Conservation (phyloP, 2,113 vertebrate genomes). For the Glaucomys volans region DNA sequence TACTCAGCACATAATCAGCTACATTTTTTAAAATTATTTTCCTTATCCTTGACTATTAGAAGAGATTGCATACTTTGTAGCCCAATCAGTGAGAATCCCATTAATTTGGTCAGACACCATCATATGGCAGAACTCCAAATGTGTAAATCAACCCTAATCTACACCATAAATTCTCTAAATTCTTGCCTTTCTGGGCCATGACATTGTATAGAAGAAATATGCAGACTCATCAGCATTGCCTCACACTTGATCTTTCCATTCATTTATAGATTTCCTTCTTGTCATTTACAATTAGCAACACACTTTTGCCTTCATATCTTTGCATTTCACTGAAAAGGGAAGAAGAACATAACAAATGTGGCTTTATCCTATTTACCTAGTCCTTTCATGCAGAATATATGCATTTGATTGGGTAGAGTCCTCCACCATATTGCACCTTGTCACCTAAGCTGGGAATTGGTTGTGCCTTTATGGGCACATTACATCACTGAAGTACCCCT, state of each 20-base stretch:
- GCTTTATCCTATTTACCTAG: neutral
- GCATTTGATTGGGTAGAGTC: neutral
- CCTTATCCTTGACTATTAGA: neutral
- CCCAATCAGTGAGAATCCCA: neutral
- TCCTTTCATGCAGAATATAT: neutral
- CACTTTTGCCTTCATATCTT: neutral
- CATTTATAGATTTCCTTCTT: neutral
- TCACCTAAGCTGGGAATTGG: neutral
- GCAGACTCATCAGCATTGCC: constrained; percentile 9
- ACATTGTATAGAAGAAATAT: constrained; percentile 31
- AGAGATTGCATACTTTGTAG: neutral
- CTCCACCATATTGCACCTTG: neutral
- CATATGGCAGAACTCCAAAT: constrained; percentile 48
- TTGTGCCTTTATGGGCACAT: neutral
- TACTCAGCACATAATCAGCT: neutral
- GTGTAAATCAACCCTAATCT: constrained; percentile 46
- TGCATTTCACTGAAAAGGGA: neutral
- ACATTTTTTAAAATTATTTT: neutral
- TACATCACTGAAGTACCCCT: neutral
- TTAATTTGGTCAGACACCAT: constrained; percentile 25
- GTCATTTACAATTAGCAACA: neutral
- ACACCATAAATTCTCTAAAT: constrained; percentile 8
- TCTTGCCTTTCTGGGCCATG: constrained; percentile 7
- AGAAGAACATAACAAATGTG: neutral
- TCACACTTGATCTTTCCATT: constrained; percentile 13